Conservation (phyloP, 1,140 invertebrate genomes). For the Cydia amplana region DNA sequence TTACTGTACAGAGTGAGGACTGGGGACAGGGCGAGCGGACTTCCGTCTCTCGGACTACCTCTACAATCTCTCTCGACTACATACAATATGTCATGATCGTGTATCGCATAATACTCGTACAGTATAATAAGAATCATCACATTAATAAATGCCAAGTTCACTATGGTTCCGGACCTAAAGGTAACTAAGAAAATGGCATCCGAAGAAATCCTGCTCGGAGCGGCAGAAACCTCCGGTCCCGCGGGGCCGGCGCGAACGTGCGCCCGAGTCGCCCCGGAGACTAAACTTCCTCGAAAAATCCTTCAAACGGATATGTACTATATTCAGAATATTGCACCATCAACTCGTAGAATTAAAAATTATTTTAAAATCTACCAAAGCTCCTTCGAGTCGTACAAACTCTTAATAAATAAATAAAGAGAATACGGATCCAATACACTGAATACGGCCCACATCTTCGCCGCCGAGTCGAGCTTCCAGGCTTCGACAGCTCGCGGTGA, state of each 20-base stretch:
- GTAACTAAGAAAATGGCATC: slow-evolving; percentile 78
- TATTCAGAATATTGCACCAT: slow-evolving; percentile 64
- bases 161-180: slow-evolving; percentile 73
- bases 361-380: slow-evolving; percentile 41
- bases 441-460: slow-evolving; percentile 52
- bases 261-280: slow-evolving; percentile 38
- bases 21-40: slow-evolving; percentile 40
- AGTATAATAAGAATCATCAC: slow-evolving; percentile 68
- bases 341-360: slow-evolving; percentile 39
- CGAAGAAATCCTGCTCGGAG: slow-evolving; percentile 57
- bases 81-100: slow-evolving; percentile 71
- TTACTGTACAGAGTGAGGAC: slow-evolving; percentile 59
- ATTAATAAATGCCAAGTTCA: slow-evolving; percentile 78
- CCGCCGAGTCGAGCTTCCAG: slow-evolving; percentile 44
- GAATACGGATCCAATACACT: slow-evolving; percentile 47
- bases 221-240: slow-evolving; percentile 34
- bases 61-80: slow-evolving; percentile 61
- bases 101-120: slow-evolving; percentile 69
- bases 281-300: slow-evolving; percentile 56
- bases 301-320: slow-evolving; percentile 67
- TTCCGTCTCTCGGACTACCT: slow-evolving; percentile 56
- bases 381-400: slow-evolving; percentile 15
- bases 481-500: slow-evolving; percentile 37
- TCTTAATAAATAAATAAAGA: slow-evolving; percentile 41
- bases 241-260: slow-evolving; percentile 31